Evolutionary conservation across 1,140 invertebrate species (phyloP).

Genomic region (Anastrepha ludens): DNA sequence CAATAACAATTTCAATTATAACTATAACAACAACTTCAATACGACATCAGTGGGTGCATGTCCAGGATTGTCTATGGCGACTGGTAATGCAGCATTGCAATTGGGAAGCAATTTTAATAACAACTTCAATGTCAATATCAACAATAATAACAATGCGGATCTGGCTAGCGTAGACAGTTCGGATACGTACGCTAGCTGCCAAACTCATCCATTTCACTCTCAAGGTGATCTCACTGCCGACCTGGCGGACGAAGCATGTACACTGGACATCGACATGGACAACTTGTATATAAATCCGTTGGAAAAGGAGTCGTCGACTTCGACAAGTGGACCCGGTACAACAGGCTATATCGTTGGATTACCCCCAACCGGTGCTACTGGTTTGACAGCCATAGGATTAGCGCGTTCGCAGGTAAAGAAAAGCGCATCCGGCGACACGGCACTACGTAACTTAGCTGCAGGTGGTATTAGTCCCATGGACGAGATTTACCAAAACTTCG

Average conservation of each 20-base stretch:
- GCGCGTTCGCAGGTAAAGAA: conserved; percentile 79
- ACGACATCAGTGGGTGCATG: conserved; percentile 65
- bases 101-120: conserved; percentile 65
- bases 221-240: conserved; percentile 86
- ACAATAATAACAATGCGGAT: conserved; percentile 78
- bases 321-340: conserved; percentile 55
- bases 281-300: conserved; percentile 95
- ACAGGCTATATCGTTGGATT: conserved; percentile 70
- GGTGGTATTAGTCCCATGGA: conserved; percentile 75
- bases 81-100: conserved; percentile 60
- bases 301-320: conserved; percentile 76
- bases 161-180: conserved; percentile 87
- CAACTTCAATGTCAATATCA: conserved; percentile 63
- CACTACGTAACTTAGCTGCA: conserved; percentile 75
- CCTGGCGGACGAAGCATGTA: conserved; percentile 75
- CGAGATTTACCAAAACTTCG: conserved; percentile 76
- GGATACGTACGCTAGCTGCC: conserved; percentile 96
- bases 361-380: conserved; percentile 63
- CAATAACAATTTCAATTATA: conserved; percentile 71
- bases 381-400: conserved; percentile 53
- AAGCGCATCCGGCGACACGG: conserved; percentile 85
- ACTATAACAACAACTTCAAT: conserved; percentile 76
- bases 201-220: conserved; percentile 94
- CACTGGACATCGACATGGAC: conserved; percentile 77
- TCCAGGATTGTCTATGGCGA: conserved; percentile 56